phyloP scores from a whole-genome alignment of 1,140 invertebrate genomes.

The Brachionus rotundiformis region DNA sequence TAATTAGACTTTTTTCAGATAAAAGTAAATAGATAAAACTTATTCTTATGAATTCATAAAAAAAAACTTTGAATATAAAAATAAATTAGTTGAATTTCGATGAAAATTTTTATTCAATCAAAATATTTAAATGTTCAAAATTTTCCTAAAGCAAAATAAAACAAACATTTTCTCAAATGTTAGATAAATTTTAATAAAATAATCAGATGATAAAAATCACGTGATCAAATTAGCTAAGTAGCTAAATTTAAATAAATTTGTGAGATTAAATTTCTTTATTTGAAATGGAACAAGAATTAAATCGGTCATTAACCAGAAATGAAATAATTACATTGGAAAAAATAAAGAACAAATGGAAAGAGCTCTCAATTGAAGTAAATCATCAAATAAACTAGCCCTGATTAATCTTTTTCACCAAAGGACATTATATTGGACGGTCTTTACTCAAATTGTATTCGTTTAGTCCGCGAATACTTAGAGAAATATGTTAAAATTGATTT shows the following conservation, averaged over 20 bases:
- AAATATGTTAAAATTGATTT: slow-evolving; percentile 42
- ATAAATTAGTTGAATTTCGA: too few relatives aligned
- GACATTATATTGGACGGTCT: slow-evolving; percentile 48
- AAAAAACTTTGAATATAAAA: too few relatives aligned
- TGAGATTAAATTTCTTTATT: neutral
- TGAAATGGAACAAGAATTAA: slow-evolving; percentile 42
- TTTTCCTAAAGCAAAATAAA: neutral
- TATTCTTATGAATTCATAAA: too few relatives aligned
- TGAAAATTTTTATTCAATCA: too few relatives aligned
- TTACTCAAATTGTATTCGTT: slow-evolving; percentile 37
- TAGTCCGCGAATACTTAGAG: slow-evolving; percentile 44
- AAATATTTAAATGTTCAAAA: neutral
- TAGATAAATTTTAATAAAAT: too few relatives aligned
- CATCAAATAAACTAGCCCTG: neutral
- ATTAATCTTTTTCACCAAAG: neutral
- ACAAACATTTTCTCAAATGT: neutral
- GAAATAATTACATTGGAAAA: slow-evolving; percentile 28
- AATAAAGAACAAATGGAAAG: slow-evolving; percentile 52
- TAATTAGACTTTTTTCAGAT: too few relatives aligned
- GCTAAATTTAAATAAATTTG: neutral
- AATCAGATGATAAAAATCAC: neutral
- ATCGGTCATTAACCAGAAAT: neutral
- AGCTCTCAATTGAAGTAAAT: slow-evolving; percentile 37
- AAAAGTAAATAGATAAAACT: too few relatives aligned
- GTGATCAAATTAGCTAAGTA: neutral